Conservation (phyloP, 1,140 invertebrate genomes). For the Macrosteles quadrilineatus region DNA sequence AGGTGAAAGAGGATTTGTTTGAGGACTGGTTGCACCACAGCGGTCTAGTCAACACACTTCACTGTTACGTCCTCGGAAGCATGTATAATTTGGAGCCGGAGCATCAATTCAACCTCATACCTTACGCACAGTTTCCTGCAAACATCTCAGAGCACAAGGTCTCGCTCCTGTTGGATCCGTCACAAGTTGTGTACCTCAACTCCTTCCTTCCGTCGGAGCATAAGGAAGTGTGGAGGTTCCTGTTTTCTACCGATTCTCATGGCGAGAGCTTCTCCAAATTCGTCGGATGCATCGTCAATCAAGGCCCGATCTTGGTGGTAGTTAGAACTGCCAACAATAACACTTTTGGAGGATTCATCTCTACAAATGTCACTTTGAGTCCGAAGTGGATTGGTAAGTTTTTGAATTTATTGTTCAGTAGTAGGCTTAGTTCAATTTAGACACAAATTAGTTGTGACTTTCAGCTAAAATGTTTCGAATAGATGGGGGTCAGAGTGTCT, state of each 20-base stretch:
- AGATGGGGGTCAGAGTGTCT: no score
- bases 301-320: constrained; percentile 76
- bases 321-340: constrained; percentile 78
- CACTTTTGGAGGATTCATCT: constrained; percentile 86
- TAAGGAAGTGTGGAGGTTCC: constrained; percentile 75
- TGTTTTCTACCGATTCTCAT: constrained; percentile 80
- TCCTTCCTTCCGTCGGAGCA: constrained; percentile 69
- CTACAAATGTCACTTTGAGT: constrained; percentile 69
- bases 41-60: background rate
- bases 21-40: background rate
- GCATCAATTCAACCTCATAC: background rate
- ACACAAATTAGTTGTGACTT: no score
- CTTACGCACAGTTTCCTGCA: background rate
- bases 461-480: no score
- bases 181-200: constrained; percentile 77
- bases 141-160: background rate
- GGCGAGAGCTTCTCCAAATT: constrained; percentile 84
- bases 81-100: constrained; percentile 21
- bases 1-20: background rate
- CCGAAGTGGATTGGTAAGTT: constrained; percentile 65
- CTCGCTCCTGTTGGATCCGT: constrained; percentile 61
- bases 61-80: background rate
- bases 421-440: no score
- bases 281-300: constrained; percentile 67
- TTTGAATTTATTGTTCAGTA: no score